Conservation (phyloP, 2,797 vertebrate genomes). For the Muraenolepis orangiensis region DNA sequence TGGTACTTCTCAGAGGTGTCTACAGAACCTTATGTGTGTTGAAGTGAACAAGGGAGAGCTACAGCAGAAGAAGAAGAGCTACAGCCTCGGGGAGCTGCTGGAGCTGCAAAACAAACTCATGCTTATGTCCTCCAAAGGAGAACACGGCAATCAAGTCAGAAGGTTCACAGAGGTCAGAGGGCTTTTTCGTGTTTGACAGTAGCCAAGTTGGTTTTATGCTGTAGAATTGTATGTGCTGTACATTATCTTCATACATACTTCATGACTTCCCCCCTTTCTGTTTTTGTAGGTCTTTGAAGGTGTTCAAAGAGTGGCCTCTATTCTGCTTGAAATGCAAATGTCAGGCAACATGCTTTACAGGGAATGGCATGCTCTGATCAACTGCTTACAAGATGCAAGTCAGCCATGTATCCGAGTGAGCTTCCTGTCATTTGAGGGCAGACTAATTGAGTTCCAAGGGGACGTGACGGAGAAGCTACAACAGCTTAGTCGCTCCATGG, state of each 20-base stretch:
- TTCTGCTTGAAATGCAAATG: slow-evolving; percentile 71
- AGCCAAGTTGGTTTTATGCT: neutral
- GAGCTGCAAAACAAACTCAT: slow-evolving; percentile 80
- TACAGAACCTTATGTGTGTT: slow-evolving; percentile 50
- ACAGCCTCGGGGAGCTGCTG: slow-evolving; percentile 66
- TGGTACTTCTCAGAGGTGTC: slow-evolving; percentile 45
- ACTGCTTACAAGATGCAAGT: slow-evolving; percentile 51
- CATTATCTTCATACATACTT: neutral
- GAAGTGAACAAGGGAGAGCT: slow-evolving; percentile 33
- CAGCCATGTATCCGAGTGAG: slow-evolving; percentile 56
- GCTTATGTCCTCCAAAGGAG: slow-evolving; percentile 76
- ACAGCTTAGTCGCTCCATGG: slow-evolving; percentile 65
- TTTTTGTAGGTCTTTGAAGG: slow-evolving; percentile 72
- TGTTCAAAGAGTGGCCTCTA: slow-evolving; percentile 61
- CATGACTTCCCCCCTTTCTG: neutral
- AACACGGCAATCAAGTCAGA: slow-evolving; percentile 70
- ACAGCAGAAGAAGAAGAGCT: slow-evolving; percentile 54
- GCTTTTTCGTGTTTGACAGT: neutral
- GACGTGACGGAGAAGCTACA: slow-evolving; percentile 60
- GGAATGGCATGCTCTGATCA: slow-evolving; percentile 59
- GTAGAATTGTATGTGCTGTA: neutral
- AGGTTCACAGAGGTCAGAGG: slow-evolving; percentile 71
- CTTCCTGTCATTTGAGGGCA: slow-evolving; percentile 51
- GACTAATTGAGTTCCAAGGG: slow-evolving; percentile 38
- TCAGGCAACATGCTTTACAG: slow-evolving; percentile 76